Base-by-base conservation (phyloP, 2,797 vertebrate species). In the Diplodus puntazzo region DNA sequence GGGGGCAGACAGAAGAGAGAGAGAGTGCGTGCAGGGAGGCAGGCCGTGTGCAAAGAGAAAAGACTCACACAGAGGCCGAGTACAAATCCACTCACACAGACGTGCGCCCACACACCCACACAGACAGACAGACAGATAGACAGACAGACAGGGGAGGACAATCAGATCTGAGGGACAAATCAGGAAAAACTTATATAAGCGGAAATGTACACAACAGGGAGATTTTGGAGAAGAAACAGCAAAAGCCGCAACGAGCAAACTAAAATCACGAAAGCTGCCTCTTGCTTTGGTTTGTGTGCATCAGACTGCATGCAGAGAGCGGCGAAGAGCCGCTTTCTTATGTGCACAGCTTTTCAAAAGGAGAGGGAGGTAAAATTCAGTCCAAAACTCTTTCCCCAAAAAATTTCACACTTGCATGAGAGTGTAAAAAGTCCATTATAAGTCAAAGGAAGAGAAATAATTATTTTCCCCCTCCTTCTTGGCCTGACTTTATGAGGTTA, bases 1-100 rank as follows among this genome's bases (percentile, higher is more conserved):
- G 30, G 73, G 80, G 77, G 79, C 69, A 55, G 78, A 84, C 75
- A 88, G 77, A 92, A 61, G 3, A 25, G 25, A 25, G 25, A 25
- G 80, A 42, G 75, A 81, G 42, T 75, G 88, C 83, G 78, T 90
- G 87, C 80, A 69, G 77, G 83, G 72, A 74, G 63, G 85, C 30
- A 69, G 79, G 87, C 64, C 66, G 48, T 81, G 75, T 73, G 81
- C 61, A 89, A 42, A 86, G 82, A 81, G 61, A 73, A 54, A 48
- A 73, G 25, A 74, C 60, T 81, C 23, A 30, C 48, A 70, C 11
- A 76, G 58, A 75, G 43, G 77, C 45, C 58, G 39, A 42, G 18
- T 49, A 69, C 49, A 63, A 10, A 78, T 75, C 55, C 67, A 50
- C 65, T 64, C 77, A 71, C 52, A 82, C 79, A 77, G 39, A 23